Base-by-base conservation (phyloP, 2,888 invertebrate species). In the Eucriotettix oculatus region DNA sequence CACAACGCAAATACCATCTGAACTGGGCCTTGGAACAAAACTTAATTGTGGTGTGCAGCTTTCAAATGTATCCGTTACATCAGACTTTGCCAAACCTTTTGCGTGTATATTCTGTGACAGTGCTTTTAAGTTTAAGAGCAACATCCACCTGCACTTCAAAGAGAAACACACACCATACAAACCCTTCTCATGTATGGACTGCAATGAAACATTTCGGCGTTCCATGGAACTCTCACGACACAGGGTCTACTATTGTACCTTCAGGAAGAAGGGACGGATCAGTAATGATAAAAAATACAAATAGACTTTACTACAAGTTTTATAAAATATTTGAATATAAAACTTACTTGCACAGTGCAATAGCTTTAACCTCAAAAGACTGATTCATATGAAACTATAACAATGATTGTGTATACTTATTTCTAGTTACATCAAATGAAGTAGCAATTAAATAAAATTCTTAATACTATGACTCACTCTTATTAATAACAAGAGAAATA, bases 131-230 rank as follows among this genome's bases (percentile, higher is more conserved):
- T 62, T 65, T 40, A 64, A 66, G 60, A 66, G 66, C 57, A 66
- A 66, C 16, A 60, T 67, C 10, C 61, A 63, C 57, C 63, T 64
- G n/a, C 67, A 67, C 55, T 67, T 65, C 52, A 63, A 65, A 53
- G 67, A 67, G 52, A 65, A 67, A 43, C 67, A 67, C 55, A 67
- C 66, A 42, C 66, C 67, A 9, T 60, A 66, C 60, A 67, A 67
- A 52, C 67, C 67, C 17, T 66, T 66, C 59, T 62, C 65, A 58
- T 67, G 67, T 61, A 56, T 63, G 14, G 65, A 66, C 59, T 67
- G 67, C 56, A 61, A 64, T 41, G 66, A 67, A 44, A 58, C 63
- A 10, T 67, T 67, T 61, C 54, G 67, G 42, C 60, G 65, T 43
- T 62, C 65, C 14, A 67, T 67, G 57, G 67, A 67, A 54, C 62